Evolutionary conservation across 2,888 invertebrate species (phyloP), one percentile per base, ranked within the genome.

Genomic region (Scaptomyza reducta): DNA sequence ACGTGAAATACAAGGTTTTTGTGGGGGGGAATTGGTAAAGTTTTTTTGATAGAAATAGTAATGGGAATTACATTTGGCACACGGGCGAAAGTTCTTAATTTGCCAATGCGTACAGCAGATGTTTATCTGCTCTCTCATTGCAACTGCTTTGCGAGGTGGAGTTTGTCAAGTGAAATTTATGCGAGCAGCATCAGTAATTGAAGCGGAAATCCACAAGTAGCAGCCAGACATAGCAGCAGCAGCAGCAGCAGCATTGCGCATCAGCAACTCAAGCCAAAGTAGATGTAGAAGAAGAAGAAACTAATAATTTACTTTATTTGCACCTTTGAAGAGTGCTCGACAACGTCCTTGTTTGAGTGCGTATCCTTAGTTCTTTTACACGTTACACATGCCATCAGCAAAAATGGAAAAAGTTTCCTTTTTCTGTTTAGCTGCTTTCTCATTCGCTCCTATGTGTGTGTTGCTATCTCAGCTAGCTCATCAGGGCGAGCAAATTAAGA

Each of bases 241-340:
- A 47, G 47, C 11, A 33, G 41, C 10, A 22, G 45, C 45, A 54
- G 50, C 60, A 45, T 38, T 38, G 6, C 13, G 49, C 50, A 58
- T 25, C 35, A 18, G 58, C 29, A 22, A 22, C 49, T 22, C 33
- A 45, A 55, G 31, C 68, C 62, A 64, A 70, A 57, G 27, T 61
- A 63, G 46, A 38, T 38, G 46, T 35, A 33, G 44, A 18, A 58
- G 66, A 47, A 66, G 73, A 45, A 59, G 81, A 74, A 84, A 87
- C 79, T 84, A 84, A 87, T 84, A 84, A 84, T 84, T 84, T 84
- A 84, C 85, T 84, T 84, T 87, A 84, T 84, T 85, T 84, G 82
- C 84, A 85, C 86, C 87, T 84, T 79, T 85, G 77, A 84, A 81
- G 85, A 82, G 85, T 63, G 58, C 66, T 49, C 47, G 47, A 38